Conservation (phyloP, 1,140 invertebrate genomes). For the Eumeta japonica region DNA sequence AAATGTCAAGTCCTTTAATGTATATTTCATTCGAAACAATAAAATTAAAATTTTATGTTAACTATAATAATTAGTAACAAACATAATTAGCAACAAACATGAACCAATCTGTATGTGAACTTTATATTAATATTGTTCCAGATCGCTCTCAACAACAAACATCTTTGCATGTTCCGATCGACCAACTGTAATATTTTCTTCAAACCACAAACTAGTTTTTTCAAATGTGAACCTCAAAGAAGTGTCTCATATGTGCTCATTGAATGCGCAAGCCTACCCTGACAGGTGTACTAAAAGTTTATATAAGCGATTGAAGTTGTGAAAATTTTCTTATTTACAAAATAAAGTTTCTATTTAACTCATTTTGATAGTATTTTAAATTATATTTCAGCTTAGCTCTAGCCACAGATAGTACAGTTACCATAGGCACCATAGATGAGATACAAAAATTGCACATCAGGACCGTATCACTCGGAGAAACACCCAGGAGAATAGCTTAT, state of each 20-base stretch:
- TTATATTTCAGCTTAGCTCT: conserved; percentile 76
- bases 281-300: conserved; percentile 69
- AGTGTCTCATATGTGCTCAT: conserved; percentile 97
- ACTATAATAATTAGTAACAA: too few relatives aligned
- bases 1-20: too few relatives aligned
- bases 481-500: conserved; percentile 89
- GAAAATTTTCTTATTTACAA: not conserved
- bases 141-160: conserved; percentile 89
- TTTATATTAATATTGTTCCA: too few relatives aligned
- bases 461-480: conserved; percentile 91
- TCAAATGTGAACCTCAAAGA: conserved; percentile 99
- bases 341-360: not conserved
- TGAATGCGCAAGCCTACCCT: conserved; percentile 92
- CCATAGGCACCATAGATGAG: conserved; percentile 98
- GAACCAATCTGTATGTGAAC: too few relatives aligned
- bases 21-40: too few relatives aligned
- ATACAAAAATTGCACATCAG: conserved; percentile 97
- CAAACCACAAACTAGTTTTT: conserved; percentile 98
- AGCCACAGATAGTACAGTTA: conserved; percentile 89
- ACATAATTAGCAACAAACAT: too few relatives aligned
- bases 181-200: conserved; percentile 98
- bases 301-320: conserved; percentile 5
- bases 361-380: conserved; percentile 5
- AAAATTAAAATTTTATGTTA: too few relatives aligned
- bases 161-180: conserved; percentile 98